Conservation (phyloP, 1,140 invertebrate genomes). For the Hyles euphorbiae region DNA sequence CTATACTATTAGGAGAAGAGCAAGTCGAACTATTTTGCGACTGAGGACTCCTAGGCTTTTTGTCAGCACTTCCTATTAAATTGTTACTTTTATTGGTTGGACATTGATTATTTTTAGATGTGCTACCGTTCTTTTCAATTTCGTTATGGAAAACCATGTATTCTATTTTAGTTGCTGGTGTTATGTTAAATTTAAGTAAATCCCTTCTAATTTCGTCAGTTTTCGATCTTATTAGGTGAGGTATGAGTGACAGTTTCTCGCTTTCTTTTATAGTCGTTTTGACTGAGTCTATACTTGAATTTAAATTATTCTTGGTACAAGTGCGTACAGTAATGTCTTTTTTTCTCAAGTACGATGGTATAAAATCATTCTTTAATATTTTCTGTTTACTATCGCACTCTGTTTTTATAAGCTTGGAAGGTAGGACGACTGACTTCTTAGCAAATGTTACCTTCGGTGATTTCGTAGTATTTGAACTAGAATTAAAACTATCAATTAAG, state of each 20-base stretch:
- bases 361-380: slow-evolving; percentile 24
- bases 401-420: slow-evolving; percentile 12
- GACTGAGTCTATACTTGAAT: slow-evolving; percentile 15
- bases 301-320: slow-evolving; percentile 10
- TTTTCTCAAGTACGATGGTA: slow-evolving; percentile 36
- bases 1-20: slow-evolving; percentile 53
- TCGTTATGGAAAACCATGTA: slow-evolving; percentile 56
- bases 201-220: slow-evolving; percentile 26
- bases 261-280: slow-evolving; percentile 6
- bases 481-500: too few relatives aligned
- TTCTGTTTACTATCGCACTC: slow-evolving; percentile 14
- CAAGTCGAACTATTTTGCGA: slow-evolving; percentile 55
- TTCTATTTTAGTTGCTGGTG: slow-evolving; percentile 26
- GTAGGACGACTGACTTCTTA: neutral
- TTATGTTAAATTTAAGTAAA: slow-evolving; percentile 29
- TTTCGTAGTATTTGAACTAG: too few relatives aligned
- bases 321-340: neutral
- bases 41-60: slow-evolving; percentile 28
- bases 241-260: slow-evolving; percentile 12
- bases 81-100: slow-evolving; percentile 16
- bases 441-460: too few relatives aligned
- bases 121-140: slow-evolving; percentile 31
- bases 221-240: slow-evolving; percentile 10
- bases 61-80: slow-evolving; percentile 20
- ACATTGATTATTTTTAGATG: slow-evolving; percentile 13